phyloP scores from a whole-genome alignment of 2,113 vertebrate species.

The Hemichromis elongatus region DNA sequence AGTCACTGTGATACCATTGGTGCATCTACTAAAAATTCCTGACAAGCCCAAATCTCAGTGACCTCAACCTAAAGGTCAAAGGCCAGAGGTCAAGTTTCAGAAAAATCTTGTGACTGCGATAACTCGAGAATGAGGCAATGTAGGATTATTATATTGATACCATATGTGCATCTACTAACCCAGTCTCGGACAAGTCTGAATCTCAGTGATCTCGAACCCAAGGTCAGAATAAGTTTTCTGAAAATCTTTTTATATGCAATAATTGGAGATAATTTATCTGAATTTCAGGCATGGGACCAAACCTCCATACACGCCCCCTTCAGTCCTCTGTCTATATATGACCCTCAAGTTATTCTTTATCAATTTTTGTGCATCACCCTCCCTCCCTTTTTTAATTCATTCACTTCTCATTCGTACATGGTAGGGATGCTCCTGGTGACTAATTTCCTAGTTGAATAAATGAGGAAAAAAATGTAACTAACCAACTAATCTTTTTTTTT shows the following conservation, averaged over 20 bases:
- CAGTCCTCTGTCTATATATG: not conserved
- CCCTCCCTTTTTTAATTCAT: too few species aligned
- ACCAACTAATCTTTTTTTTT: not conserved
- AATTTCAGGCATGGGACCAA: too few species aligned
- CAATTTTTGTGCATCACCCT: not conserved
- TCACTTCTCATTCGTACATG: too few species aligned
- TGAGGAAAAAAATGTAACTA: not conserved
- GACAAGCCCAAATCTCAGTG: not conserved
- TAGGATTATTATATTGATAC: not conserved
- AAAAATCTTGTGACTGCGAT: not conserved
- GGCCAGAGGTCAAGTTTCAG: not conserved
- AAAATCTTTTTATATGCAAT: not conserved
- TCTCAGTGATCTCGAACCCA: not conserved
- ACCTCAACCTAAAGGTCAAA: not conserved
- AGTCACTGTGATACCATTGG: not conserved
- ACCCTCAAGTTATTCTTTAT: not conserved
- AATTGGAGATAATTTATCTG: not conserved
- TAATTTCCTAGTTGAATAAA: not conserved
- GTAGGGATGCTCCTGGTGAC: too few species aligned
- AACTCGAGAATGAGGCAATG: not conserved
- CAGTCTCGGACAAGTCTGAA: not conserved
- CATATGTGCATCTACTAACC: not conserved
- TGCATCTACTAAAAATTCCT: not conserved
- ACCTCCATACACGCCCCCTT: too few species aligned
- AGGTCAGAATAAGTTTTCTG: not conserved